These are phyloP conservation scores for Hippopotamus amphibius DNA, from an alignment of 2,113 vertebrate genomes.

Conservation along the genomic window DNA sequence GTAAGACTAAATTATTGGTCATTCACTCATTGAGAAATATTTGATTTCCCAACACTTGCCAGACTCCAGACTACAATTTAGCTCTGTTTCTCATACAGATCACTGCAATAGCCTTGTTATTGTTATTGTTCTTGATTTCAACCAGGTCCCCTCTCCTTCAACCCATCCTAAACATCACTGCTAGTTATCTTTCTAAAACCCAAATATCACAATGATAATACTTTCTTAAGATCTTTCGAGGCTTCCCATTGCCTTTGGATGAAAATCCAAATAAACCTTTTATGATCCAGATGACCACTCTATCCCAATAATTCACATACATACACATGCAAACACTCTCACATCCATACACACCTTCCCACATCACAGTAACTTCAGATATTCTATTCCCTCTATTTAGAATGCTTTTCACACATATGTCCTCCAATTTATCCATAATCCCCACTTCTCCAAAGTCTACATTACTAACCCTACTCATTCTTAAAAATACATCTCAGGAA, in stretches of 20 bases:
- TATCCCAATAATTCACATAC: background rate
- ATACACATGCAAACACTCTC: background rate
- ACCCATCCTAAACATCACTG: background rate
- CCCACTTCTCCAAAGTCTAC: background rate
- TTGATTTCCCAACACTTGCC: background rate
- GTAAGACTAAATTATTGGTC: background rate
- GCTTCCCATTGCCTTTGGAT: background rate
- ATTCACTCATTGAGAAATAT: background rate
- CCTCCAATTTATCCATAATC: background rate
- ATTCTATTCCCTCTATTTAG: background rate
- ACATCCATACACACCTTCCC: background rate
- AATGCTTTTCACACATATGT: background rate
- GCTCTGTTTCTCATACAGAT: background rate
- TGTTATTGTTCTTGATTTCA: background rate
- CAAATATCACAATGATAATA: background rate
- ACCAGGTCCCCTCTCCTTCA: background rate
- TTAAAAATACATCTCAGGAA: conserved; percentile 4
- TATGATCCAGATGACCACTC: background rate
- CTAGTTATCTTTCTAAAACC: background rate
- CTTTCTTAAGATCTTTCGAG: background rate
- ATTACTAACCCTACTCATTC: background rate
- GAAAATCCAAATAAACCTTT: background rate
- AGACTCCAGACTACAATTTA: background rate
- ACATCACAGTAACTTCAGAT: background rate
- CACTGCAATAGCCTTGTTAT: background rate